phyloP scores from a whole-genome alignment of 2,113 vertebrate species.

The Sorex fumeus region DNA sequence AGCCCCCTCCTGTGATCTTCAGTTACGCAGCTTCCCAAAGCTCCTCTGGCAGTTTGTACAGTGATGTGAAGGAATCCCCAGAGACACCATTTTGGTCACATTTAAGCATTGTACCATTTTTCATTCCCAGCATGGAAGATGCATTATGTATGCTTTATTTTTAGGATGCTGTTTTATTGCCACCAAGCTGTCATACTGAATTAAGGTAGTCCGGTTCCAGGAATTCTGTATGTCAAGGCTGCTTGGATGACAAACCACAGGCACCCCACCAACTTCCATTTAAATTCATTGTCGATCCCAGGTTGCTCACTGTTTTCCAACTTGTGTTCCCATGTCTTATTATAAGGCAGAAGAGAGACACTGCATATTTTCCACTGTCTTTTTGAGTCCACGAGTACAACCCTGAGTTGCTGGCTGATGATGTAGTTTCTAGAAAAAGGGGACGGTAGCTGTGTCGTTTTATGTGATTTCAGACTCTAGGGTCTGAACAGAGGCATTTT shows the following conservation, averaged over 20 bases:
- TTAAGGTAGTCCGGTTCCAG: conserved; percentile 72
- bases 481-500: conserved; percentile 8
- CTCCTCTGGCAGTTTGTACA: conserved; percentile 4
- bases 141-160: conserved; percentile 84
- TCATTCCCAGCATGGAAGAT: conserved; percentile 82
- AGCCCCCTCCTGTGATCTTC: conserved; percentile 8
- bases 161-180: conserved; percentile 81
- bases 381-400: conserved; percentile 48
- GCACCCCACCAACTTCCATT: conserved; percentile 71
- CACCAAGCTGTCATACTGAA: conserved; percentile 75
- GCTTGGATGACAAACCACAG: conserved; percentile 73
- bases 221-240: conserved; percentile 55
- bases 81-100: conserved; percentile 71
- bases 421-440: not conserved
- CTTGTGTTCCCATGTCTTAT: conserved; percentile 41
- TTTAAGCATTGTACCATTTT: conserved; percentile 79
- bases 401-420: conserved; percentile 72
- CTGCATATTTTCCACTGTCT: conserved; percentile 56
- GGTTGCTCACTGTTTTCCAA: conserved; percentile 73
- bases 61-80: conserved; percentile 76
- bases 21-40: conserved; percentile 55
- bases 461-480: conserved; percentile 71
- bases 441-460: conserved; percentile 44
- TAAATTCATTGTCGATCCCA: conserved; percentile 77
- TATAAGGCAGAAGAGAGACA: conserved; percentile 59